Base-by-base conservation (phyloP, 2,888 invertebrate genomes). In the Archaeoteleia sp. region DNA sequence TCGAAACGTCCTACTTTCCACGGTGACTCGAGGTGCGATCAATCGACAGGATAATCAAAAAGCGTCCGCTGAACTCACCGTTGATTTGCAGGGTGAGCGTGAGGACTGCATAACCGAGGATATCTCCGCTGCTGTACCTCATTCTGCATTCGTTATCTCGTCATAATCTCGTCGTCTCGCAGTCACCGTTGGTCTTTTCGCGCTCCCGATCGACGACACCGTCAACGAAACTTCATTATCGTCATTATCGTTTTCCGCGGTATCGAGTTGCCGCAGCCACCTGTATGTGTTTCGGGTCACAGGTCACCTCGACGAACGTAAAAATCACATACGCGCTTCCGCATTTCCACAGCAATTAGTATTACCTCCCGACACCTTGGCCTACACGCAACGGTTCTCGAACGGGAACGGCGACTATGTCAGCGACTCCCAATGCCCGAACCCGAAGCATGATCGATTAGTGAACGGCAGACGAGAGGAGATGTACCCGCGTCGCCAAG, bases 111-210 rank as follows among this genome's bases (percentile, higher is more conserved):
- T 82, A 83, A 80, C 84, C 80, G 76, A 84, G 76, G 75, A 83
- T 78, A 75, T 80, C 80, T 78, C 79, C 78, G 76, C 78, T 80
- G 77, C 79, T 81, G 82, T 82, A 79, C 80, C 79, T 83, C 85
- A 85, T 85, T 84, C 85, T 84, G 83, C 76, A 77, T 78, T 81
- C 78, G 85, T 84, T 85, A 85, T 83, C 85, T 85, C 84, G 78
- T 85, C 78, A 80, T 83, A 79, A 61, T 74, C 75, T 10, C 40
- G 43, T 61, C 29, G 54, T 37, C 30, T 40, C 30, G 30, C 43
- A 54, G 40, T 43, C 54, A 20, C 48, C 49, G 45, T 51, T 54
- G 42, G 46, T 40, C 34, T 51, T 27, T 23, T 57, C 42, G 43
- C 49, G 34, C 29, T 43, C 37, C 48, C 49, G 57, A 46, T 43